Evolutionary conservation across 2,797 vertebrate genomes (phyloP), one percentile per base, ranked within the genome.

Genomic region (Gadopsis marmoratus): DNA sequence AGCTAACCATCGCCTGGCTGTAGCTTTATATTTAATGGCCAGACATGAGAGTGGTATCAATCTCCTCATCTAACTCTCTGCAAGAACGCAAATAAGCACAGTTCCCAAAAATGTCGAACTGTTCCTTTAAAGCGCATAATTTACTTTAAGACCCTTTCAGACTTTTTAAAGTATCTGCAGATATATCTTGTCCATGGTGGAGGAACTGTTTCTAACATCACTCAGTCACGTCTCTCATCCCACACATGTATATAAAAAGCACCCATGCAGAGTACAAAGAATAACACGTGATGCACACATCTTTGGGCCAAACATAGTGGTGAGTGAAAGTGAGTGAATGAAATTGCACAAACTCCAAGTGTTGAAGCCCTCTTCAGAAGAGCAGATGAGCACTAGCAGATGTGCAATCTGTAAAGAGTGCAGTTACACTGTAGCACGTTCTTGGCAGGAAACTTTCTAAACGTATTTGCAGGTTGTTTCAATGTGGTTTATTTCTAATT

Each of bases 371-470:
- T 90, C 87, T 76, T 84, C 72, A 86, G 81, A 83, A 47, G 79
- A 78, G 78, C 83, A 82, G 86, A 93, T 94, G 91, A 95, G 91
- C 91, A 88, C 88, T 89, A 89, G 88, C 93, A 94, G 92, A 94
- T 94, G 93, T 94, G 89, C 67, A 76, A 74, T 85, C 83, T 88
- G 79, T 90, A 70, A 74, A 71, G 68, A 80, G 80, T 50, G 64
- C 66, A 79, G 78, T 82, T 84, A 55, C 61, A 78, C 69, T 81
- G 47, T 41, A 75, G 78, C 85, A 82, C 60, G 79, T 74, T 85
- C 71, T 84, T 88, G 79, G 89, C 68, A 77, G 54, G 61, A 78
- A 60, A 56, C 37, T 74, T 60, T 54, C 5, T 29, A 82, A 88
- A 82, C 54, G 2, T 19, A 79, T 67, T 68, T 56, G 10, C 58